Percentiles rank a stretch among this genome's conserved stretches.
phyloP scores from a whole-genome alignment of 92 coral and sea anemone species.

The Epizoanthus illoricatus region DNA sequence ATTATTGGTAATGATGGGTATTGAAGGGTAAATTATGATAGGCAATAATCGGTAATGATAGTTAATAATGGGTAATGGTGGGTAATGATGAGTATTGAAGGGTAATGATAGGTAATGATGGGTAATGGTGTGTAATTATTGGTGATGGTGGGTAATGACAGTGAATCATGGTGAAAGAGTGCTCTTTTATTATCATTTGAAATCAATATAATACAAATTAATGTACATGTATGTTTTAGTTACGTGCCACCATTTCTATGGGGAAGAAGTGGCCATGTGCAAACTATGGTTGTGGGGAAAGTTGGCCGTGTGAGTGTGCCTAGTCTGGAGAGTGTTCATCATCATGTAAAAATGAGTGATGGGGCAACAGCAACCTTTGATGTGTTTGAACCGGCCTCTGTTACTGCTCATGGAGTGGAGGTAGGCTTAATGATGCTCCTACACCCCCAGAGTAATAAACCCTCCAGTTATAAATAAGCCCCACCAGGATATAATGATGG shows the following conservation, averaged over 20 bases:
- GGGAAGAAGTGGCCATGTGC: conserved; percentile 97
- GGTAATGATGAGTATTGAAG: conserved; percentile 22
- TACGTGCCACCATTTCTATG: conserved; percentile 87
- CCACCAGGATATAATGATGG: no score
- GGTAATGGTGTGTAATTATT: no score
- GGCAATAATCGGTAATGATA: no score
- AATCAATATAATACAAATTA: no score
- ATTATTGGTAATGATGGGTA: no score
- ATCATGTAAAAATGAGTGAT: conserved; percentile 72
- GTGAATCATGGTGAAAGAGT: background rate
- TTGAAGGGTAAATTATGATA: no score
- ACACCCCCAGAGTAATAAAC: no score
- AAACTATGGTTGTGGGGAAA: conserved; percentile 76
- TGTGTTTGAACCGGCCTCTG: conserved; percentile 75
- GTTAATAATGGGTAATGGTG: no score
- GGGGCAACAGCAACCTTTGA: conserved; percentile 92
- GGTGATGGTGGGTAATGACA: no score
- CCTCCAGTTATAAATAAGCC: no score
- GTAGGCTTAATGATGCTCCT: conserved; percentile 33
- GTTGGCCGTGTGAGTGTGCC: conserved; percentile 76
- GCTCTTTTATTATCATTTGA: background rate
- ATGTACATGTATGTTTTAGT: conserved; percentile 36
- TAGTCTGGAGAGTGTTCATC: conserved; percentile 63
- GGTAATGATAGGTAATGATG: background rate
- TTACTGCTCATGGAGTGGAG: conserved; percentile 10